Base-by-base conservation (phyloP, 2,113 vertebrate genomes). In the Chionodraco myersi region DNA sequence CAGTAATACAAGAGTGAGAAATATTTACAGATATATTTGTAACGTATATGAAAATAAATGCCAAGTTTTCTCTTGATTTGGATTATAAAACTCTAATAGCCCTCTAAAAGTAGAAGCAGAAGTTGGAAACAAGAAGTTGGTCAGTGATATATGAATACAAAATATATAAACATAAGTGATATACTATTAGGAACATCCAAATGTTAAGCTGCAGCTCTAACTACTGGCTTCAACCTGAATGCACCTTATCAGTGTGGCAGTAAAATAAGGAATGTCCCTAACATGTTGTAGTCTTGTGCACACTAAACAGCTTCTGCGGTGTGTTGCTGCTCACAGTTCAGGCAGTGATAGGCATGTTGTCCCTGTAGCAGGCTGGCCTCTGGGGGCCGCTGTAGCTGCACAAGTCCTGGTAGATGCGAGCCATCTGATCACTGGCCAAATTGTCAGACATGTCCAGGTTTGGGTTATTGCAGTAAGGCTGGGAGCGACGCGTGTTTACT, bases 321-420 rank as follows among this genome's bases (percentile, higher is more conserved):
- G 48, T 73, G 26, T 26, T 23, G 10, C 57, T 82, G 74, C 56
- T 73, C 60, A 49, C 58, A 56, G 58, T 52, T 96, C 91, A 99
- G 82, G 96, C 98, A 0, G 97, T 97, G 75, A 99, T 99, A 84
- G 97, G 95, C 52, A 97, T 94, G 89, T 94, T 97, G 79, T 98
- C 97, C 78, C 97, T 93, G 92, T 96, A 99, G 80, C 97, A 95
- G 0, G 96, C 53, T 26, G 91, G 79, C 77, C 97, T 95, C 87
- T 95, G 93, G 89, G 96, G 9, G 93, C 82, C 79, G 3, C 90
- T 92, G 72, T 95, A 95, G 91, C 91, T 6, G 93, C 77, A 96
- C 79, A 96, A 80, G 73, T 95, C 95, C 88, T 95, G 95, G 86
- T 95, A 95, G 86, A 95, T 95, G 41, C 88, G 93, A 47, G 94